Conservation (phyloP, 2,113 vertebrate genomes). For the Ptyas mucosa region DNA sequence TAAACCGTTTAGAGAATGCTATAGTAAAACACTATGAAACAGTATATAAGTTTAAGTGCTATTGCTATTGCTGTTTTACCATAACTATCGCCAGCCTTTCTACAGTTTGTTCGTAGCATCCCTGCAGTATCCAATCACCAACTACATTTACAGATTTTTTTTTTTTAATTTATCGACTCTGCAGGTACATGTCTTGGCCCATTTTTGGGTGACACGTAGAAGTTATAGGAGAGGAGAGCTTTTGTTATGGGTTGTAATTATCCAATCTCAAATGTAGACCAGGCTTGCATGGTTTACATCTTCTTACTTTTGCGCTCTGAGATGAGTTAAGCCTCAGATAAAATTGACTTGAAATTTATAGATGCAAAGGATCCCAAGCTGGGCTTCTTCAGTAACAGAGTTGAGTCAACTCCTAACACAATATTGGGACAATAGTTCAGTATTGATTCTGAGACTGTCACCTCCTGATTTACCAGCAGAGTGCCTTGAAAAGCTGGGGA, state of each 20-base stretch:
- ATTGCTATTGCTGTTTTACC: background rate
- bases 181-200: background rate
- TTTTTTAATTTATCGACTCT: constrained; percentile 7
- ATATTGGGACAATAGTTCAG: constrained; percentile 34
- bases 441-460: constrained; percentile 30
- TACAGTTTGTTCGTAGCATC: background rate
- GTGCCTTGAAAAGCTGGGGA: constrained; percentile 3
- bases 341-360: constrained; percentile 51
- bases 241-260: constrained; percentile 28
- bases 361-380: constrained; percentile 36
- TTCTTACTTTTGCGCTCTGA: constrained; percentile 51
- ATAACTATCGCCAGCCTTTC: background rate
- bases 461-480: constrained; percentile 41
- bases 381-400: constrained; percentile 38
- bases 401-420: constrained; percentile 44
- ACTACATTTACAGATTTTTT: constrained; percentile 1
- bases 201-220: background rate
- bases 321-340: constrained; percentile 56
- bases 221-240: constrained; percentile 12
- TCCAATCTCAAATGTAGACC: constrained; percentile 51
- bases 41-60: background rate
- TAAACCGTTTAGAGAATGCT: background rate
- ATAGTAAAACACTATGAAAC: background rate
- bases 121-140: background rate
- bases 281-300: constrained; percentile 57